These are phyloP conservation scores for Aplodontia rufa DNA, from an alignment of 2,113 vertebrate genomes.

Conservation along the genomic window DNA sequence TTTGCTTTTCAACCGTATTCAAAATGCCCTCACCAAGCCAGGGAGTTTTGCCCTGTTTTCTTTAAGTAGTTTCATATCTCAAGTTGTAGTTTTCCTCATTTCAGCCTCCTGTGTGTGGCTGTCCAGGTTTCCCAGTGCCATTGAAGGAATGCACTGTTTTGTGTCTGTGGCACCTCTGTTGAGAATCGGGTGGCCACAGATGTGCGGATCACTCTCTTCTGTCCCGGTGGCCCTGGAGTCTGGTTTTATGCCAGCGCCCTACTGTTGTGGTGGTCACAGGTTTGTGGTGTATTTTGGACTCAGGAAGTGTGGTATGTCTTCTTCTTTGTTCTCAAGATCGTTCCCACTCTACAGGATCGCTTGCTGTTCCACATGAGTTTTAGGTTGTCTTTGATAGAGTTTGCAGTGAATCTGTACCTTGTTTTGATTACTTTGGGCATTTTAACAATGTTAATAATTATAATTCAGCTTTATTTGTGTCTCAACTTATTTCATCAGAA, in stretches of 20 bases:
- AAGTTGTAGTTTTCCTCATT: neutral
- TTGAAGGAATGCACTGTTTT: neutral
- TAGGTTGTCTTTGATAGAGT: neutral
- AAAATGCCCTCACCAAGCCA: neutral
- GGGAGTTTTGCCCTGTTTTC: too few species aligned
- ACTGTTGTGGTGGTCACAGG: rapidly evolving
- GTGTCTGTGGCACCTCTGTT: neutral
- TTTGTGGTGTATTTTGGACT: neutral
- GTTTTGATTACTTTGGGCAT: neutral
- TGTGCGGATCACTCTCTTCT: neutral
- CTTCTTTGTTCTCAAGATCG: neutral
- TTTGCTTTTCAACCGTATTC: neutral
- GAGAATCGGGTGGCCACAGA: too few species aligned
- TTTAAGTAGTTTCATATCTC: too few species aligned
- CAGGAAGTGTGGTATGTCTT: neutral
- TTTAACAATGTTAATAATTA: neutral
- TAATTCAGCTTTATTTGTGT: neutral
- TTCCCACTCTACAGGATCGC: neutral
- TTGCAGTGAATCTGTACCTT: neutral
- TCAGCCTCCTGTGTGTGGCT: neutral
- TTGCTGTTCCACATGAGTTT: neutral
- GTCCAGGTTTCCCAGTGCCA: too few species aligned
- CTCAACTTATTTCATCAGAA: neutral
- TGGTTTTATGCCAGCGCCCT: neutral
- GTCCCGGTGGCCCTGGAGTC: neutral